Evolutionary conservation across 1,140 invertebrate species (phyloP), one percentile per base, ranked within the genome.

Genomic region (Orussus abietinus): DNA sequence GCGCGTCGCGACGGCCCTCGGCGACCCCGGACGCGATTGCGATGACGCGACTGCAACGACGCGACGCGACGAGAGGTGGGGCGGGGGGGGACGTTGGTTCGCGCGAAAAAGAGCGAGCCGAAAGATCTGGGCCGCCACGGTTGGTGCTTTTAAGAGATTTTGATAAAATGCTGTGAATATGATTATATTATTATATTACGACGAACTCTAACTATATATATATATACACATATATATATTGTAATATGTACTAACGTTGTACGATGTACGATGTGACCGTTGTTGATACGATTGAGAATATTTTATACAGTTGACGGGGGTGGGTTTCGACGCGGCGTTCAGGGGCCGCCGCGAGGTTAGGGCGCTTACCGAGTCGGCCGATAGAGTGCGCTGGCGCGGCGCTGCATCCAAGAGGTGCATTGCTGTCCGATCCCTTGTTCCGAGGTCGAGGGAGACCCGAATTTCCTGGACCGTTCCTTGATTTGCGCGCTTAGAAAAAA

Each of bases 121-220:
- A 32, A 31, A 48, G 57, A 55, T 55, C 49, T 42, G 43, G 61
- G 51, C 57, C 66, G 58, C 59, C 60, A 66, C 56, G 60, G 59
- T 67, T 69, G 69, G 69, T 70, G 69, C 69, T 70, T 69, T 66
- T 64, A 67, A 68, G 57, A 70, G 64, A 68, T 72, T 70, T 69
- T 68, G 64, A 72, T 67, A 69, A 72, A 72, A 72, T 67, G 66
- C 69, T 72, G 69, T 72, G 69, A 72, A 72, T 72, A 70, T 49
- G 59, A 66, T n/a, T 66, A 68, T 66, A 70, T 67, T 70, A 62
- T n/a, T n/a, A n/a, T 7, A 69, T 70, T 69, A 69, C 54, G 54
- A 69, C 69, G 37, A 60, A 68, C 51, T 62, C 64, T 66, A 66
- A 61, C 55, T 70, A 67, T 65, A 38, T 20, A 4, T 10, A 10